These are phyloP conservation scores for Clarias pachynema DNA, from an alignment of 2,797 vertebrate genomes.

Conservation along the genomic window DNA sequence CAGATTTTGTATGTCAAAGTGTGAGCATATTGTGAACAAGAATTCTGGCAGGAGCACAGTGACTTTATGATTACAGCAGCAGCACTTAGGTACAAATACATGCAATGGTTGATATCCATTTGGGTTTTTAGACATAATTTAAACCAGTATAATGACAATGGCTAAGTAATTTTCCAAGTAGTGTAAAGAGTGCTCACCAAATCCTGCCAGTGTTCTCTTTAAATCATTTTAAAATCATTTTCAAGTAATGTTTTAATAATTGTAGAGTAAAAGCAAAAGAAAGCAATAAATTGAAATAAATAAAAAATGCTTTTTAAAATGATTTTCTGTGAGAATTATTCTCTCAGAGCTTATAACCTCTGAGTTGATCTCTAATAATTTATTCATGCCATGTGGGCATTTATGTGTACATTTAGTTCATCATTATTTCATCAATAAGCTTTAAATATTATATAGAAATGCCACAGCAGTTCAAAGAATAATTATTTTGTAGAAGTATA, in stretches of 20 bases:
- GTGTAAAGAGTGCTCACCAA: background rate
- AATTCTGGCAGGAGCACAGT: background rate
- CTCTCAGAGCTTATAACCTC: background rate
- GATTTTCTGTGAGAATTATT: background rate
- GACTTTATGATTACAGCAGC: background rate
- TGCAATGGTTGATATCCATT: background rate
- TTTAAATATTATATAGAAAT: background rate
- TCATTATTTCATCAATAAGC: background rate
- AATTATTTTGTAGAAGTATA: background rate
- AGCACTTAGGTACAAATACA: background rate
- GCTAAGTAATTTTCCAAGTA: background rate
- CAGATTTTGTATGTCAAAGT: background rate
- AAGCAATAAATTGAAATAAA: background rate
- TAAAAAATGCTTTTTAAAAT: background rate
- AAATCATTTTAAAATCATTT: background rate
- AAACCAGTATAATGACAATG: background rate
- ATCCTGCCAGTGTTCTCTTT: background rate
- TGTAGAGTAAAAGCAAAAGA: background rate
- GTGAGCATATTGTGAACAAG: background rate
- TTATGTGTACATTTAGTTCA: too few species aligned
- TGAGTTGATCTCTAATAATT: background rate
- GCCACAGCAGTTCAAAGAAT: background rate
- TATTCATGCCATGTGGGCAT: background rate
- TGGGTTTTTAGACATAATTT: background rate
- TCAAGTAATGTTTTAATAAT: background rate